Evolutionary conservation across 2,797 vertebrate genomes (phyloP).

Genomic region (Momotus momota): DNA sequence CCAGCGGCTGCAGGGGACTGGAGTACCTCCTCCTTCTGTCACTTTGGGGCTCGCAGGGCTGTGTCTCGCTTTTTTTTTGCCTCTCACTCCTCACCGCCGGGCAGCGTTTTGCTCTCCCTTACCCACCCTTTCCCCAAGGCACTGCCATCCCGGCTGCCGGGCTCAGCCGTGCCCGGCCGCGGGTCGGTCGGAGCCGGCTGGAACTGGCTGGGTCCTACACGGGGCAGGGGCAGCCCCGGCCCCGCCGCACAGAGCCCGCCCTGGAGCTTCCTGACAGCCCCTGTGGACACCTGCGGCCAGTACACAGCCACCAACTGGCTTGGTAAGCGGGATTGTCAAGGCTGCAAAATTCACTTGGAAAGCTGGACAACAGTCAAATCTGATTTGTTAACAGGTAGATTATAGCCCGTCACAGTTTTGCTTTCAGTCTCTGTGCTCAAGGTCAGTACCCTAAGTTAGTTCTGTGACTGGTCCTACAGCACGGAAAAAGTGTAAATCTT

Average conservation of each 20-base stretch:
- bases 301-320: neutral
- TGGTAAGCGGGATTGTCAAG: neutral
- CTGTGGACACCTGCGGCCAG: accelerated
- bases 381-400: neutral
- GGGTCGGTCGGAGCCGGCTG: accelerated
- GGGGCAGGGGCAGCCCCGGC: accelerated
- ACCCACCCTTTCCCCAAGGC: accelerated
- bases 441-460: neutral
- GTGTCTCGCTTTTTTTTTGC: neutral
- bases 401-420: neutral
- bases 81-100: neutral
- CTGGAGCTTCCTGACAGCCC: accelerated
- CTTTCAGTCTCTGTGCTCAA: neutral
- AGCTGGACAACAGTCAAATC: neutral
- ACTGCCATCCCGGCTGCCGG: accelerated
- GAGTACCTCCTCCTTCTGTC: neutral
- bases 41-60: accelerated
- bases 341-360: neutral
- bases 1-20: too few relatives aligned
- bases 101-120: neutral
- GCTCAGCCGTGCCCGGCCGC: neutral
- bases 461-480: neutral
- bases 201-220: neutral
- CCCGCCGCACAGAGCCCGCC: neutral
- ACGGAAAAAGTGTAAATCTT: neutral